Evolutionary conservation across 2,113 vertebrate species (phyloP).

Genomic region (Microcebus tavaratra): DNA sequence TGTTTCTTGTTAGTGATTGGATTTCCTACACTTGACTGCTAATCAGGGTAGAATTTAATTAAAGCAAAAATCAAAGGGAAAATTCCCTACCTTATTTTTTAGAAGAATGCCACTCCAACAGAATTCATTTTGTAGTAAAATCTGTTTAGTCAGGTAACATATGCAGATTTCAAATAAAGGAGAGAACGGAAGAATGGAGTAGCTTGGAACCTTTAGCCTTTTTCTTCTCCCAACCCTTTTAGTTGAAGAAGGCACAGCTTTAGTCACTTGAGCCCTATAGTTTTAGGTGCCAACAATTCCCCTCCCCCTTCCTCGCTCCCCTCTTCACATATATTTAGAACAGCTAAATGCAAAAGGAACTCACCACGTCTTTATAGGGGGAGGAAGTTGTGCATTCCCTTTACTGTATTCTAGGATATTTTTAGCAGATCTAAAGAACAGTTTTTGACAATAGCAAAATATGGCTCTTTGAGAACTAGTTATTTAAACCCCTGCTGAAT

Average conservation of each 20-base stretch:
- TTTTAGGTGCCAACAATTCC: slow-evolving; percentile 26
- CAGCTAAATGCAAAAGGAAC: slow-evolving; percentile 42
- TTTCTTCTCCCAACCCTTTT: background rate
- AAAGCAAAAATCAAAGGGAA: slow-evolving; percentile 21
- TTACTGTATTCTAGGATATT: slow-evolving; percentile 80
- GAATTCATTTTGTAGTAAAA: slow-evolving; percentile 29
- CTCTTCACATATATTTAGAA: slow-evolving; percentile 56
- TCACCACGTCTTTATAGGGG: slow-evolving; percentile 14
- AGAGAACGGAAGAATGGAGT: background rate
- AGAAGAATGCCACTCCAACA: background rate
- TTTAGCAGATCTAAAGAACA: slow-evolving; percentile 77
- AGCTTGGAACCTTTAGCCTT: background rate
- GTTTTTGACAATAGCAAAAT: slow-evolving; percentile 78
- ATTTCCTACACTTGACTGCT: background rate
- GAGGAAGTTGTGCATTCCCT: slow-evolving; percentile 50
- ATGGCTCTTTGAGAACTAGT: slow-evolving; percentile 66
- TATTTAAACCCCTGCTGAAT: slow-evolving; percentile 78
- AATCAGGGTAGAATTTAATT: background rate
- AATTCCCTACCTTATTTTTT: slow-evolving; percentile 34
- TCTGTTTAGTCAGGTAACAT: slow-evolving; percentile 18
- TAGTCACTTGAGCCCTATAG: background rate
- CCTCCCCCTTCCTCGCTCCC: background rate
- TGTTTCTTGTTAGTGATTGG: background rate
- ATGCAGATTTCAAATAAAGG: background rate
- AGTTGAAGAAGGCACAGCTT: background rate